Percentiles rank a stretch among this genome's conserved stretches.
These are phyloP conservation scores for Agonum fuliginosum DNA, from an alignment of 2,888 invertebrate species.

Conservation along the genomic window DNA sequence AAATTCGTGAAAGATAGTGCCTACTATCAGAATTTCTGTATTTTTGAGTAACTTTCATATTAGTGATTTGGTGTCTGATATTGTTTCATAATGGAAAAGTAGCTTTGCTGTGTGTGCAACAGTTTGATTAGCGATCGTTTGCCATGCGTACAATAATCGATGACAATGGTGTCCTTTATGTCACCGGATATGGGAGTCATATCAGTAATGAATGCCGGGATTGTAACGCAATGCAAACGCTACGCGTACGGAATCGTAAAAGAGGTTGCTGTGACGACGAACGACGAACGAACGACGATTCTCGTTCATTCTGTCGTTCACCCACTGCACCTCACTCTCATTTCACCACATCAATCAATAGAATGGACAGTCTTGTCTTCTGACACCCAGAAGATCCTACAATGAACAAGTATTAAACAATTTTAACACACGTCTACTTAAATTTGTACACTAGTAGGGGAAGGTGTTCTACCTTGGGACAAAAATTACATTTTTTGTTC, in stretches of 20 bases:
- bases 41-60: too few species aligned
- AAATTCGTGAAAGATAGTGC: too few species aligned
- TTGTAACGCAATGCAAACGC: constrained; percentile 59
- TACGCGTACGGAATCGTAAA: constrained; percentile 52
- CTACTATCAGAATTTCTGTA: too few species aligned
- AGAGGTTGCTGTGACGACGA: constrained; percentile 1
- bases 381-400: too few species aligned
- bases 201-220: constrained; percentile 60
- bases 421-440: too few species aligned
- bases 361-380: too few species aligned
- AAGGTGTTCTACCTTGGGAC: too few species aligned
- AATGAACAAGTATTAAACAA: too few species aligned
- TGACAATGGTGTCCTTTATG: constrained; percentile 57
- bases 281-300: background rate
- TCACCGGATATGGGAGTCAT: constrained; percentile 60
- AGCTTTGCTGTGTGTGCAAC: background rate
- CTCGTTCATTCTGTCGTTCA: constrained; percentile 11
- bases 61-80: background rate
- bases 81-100: constrained; percentile 10
- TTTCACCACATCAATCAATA: too few species aligned
- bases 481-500: too few species aligned
- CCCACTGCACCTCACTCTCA: too few species aligned
- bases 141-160: constrained; percentile 50
- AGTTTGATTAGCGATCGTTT: background rate
- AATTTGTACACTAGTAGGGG: too few species aligned